Percentiles rank a stretch among this genome's conserved stretches.
Conservation (phyloP, 2,888 invertebrate species). For the Atethmia centrago region DNA sequence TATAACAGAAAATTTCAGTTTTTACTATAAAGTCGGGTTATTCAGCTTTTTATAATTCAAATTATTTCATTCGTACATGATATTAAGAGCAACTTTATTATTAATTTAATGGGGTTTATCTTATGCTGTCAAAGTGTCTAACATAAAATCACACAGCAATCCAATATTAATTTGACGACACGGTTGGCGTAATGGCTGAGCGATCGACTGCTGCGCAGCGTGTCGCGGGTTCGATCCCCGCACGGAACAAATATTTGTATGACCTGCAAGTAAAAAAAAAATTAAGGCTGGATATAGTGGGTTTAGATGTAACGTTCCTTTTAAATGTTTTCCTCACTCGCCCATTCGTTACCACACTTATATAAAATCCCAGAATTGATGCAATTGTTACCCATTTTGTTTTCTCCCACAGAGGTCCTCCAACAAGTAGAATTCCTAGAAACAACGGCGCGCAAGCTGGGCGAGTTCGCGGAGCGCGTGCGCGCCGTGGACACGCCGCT, state of each 20-base stretch:
- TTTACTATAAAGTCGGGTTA: not conserved
- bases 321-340: too few relatives aligned
- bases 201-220: too few relatives aligned
- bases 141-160: not conserved
- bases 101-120: not conserved
- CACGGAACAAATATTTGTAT: too few relatives aligned
- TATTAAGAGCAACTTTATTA: not conserved
- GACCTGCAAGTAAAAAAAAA: too few relatives aligned
- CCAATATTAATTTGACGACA: too few relatives aligned
- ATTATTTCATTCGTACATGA: not conserved
- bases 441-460: constrained; percentile 94
- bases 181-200: too few relatives aligned
- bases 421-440: constrained; percentile 95
- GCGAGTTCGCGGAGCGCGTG: constrained; percentile 96
- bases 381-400: not conserved
- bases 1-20: not conserved
- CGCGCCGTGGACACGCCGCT: constrained; percentile 96
- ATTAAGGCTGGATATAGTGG: not conserved
- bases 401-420: constrained; percentile 90
- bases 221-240: too few relatives aligned
- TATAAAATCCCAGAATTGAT: not conserved
- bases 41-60: not conserved
- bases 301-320: not conserved
- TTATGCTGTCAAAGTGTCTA: not conserved
- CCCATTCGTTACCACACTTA: not conserved